A percentile compares a stretch with the other conserved stretches of the same genome.
Conservation (phyloP, 2,888 invertebrate species). For the Thera obeliscata region DNA sequence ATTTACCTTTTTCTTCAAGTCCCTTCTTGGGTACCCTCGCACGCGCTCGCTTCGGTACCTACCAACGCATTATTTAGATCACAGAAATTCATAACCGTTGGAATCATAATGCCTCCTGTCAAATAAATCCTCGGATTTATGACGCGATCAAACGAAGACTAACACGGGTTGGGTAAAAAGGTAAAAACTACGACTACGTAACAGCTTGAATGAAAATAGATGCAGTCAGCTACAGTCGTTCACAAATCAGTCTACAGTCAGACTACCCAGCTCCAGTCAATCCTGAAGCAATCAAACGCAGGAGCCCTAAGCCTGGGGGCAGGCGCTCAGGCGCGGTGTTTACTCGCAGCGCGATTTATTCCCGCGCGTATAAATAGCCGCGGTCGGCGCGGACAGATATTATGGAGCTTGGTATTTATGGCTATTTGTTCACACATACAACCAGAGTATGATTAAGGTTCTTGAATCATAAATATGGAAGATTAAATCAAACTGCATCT, state of each 20-base stretch:
- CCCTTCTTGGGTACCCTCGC: slow-evolving; percentile 41
- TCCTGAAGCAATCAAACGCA: slow-evolving; percentile 26
- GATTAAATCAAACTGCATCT: not conserved
- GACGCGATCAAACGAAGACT: slow-evolving; percentile 8
- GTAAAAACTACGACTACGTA: not conserved
- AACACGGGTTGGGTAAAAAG: not conserved
- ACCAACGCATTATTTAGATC: slow-evolving; percentile 72
- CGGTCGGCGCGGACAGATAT: slow-evolving; percentile 27
- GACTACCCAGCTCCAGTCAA: slow-evolving; percentile 1
- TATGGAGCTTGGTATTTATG: slow-evolving; percentile 26
- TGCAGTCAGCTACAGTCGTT: not conserved
- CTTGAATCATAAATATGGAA: not conserved
- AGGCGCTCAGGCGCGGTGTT: slow-evolving; percentile 57
- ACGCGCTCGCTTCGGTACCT: slow-evolving; percentile 70
- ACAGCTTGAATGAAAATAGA: too few species aligned
- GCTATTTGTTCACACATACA: slow-evolving; percentile 18
- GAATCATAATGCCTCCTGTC: slow-evolving; percentile 10
- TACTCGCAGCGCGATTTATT: slow-evolving; percentile 69
- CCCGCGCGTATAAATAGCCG: slow-evolving; percentile 69
- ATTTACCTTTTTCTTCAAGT: slow-evolving; percentile 31
- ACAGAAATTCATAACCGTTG: slow-evolving; percentile 47
- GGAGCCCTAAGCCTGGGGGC: slow-evolving; percentile 41
- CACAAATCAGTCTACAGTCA: slow-evolving; percentile 12
- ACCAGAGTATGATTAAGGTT: slow-evolving; percentile 1
- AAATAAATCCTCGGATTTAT: slow-evolving; percentile 26